phyloP scores from a whole-genome alignment of 2,888 invertebrate species.

The Ophion costatus region DNA sequence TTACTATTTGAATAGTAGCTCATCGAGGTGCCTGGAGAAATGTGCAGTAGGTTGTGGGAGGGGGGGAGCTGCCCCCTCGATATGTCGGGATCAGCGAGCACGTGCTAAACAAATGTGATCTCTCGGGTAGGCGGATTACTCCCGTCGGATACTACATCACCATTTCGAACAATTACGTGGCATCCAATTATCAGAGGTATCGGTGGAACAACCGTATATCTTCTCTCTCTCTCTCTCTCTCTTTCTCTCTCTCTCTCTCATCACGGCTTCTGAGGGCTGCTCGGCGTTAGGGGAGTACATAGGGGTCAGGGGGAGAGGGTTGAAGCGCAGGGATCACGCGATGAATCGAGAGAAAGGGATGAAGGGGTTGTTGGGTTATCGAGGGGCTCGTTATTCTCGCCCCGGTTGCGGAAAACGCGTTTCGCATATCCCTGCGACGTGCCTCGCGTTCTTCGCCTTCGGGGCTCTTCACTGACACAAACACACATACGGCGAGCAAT shows the following conservation, averaged over 20 bases:
- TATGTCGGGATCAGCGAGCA: conserved; percentile 54
- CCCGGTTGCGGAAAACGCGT: conserved; percentile 72
- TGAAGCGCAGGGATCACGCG: conserved; percentile 6
- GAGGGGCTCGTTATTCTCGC: conserved; percentile 74
- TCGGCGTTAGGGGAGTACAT: neutral
- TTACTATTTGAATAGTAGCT: conserved; percentile 19
- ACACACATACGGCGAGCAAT: conserved; percentile 26
- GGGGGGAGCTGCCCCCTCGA: conserved; percentile 14
- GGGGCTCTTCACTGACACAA: conserved; percentile 35
- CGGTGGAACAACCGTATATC: conserved; percentile 52
- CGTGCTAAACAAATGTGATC: conserved; percentile 58
- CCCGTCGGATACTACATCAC: conserved; percentile 63
- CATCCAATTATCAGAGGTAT: conserved; percentile 75
- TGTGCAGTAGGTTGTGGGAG: neutral
- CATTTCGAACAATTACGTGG: conserved; percentile 77
- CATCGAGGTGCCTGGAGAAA: conserved; percentile 6
- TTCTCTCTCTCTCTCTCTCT: conserved; percentile 6
- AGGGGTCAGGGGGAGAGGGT: neutral
- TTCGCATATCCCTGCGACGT: conserved; percentile 74
- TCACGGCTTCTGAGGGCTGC: neutral
- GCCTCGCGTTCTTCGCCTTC: conserved; percentile 74
- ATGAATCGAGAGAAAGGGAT: conserved; percentile 58
- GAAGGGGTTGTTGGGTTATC: conserved; percentile 62
- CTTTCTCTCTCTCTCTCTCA: conserved; percentile 9
- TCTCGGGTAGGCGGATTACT: conserved; percentile 52